Conservation (phyloP, 2,888 invertebrate species). For the Chorisops tibialis region DNA sequence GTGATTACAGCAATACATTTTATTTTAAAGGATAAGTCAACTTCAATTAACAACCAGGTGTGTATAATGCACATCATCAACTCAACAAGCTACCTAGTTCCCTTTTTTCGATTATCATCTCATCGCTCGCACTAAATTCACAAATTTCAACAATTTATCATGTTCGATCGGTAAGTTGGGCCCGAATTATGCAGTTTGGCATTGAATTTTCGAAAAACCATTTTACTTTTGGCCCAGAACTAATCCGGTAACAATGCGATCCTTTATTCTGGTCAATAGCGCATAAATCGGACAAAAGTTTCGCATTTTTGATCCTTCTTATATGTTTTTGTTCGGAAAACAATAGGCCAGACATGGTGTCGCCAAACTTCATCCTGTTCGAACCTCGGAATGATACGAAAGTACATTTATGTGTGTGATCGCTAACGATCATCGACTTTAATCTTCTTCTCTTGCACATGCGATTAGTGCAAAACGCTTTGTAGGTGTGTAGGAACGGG, state of each 20-base stretch:
- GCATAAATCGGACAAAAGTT: constrained; percentile 12
- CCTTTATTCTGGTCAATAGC: constrained; percentile 25
- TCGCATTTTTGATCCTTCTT: constrained; percentile 14
- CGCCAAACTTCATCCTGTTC: constrained; percentile 37
- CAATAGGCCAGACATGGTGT: constrained; percentile 39
- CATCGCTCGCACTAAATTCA: too few relatives aligned
- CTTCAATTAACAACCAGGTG: too few relatives aligned
- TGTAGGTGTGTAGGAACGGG: constrained; percentile 13
- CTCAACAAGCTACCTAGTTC: too few relatives aligned
- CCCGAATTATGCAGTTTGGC: too few relatives aligned
- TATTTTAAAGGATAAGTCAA: too few relatives aligned
- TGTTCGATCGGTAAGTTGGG: too few relatives aligned
- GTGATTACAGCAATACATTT: too few relatives aligned
- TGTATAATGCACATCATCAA: too few relatives aligned
- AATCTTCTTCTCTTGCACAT: constrained; percentile 20
- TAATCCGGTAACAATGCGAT: constrained; percentile 18
- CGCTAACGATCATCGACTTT: constrained; percentile 20
- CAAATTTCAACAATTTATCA: too few relatives aligned
- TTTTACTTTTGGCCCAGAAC: constrained; percentile 13
- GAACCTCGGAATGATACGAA: neutral
- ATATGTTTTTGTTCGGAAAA: constrained; percentile 37
- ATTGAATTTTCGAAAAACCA: too few relatives aligned
- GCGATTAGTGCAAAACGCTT: constrained; percentile 18
- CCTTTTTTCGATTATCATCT: too few relatives aligned
- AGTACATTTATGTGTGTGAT: neutral